These are phyloP conservation scores for Xestia xanthographa DNA, from an alignment of 2,888 invertebrate genomes.

Conservation along the genomic window DNA sequence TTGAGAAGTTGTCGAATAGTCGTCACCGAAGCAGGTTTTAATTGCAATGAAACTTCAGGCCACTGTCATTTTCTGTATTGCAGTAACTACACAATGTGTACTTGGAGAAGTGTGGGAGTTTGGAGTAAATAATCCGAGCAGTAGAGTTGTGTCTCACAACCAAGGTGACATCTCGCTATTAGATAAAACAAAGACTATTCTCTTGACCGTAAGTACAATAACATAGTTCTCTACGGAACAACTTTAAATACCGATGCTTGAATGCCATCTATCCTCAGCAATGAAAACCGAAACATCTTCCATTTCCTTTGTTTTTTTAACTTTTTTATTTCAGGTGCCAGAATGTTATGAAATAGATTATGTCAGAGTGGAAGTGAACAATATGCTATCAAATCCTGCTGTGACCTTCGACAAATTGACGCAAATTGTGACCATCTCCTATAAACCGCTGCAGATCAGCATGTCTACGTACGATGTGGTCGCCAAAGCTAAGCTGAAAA, in stretches of 20 bases:
- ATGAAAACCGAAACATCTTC: neutral
- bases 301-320: neutral
- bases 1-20: neutral
- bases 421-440: conserved; percentile 56
- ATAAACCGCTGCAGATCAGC: conserved; percentile 56
- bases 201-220: conserved; percentile 43
- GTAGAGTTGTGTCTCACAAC: conserved; percentile 22
- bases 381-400: conserved; percentile 55
- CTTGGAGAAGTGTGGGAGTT: conserved; percentile 49
- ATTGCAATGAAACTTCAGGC: conserved; percentile 29
- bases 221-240: neutral
- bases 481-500: conserved; percentile 45
- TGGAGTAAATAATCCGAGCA: conserved; percentile 26
- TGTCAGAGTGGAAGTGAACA: conserved; percentile 62
- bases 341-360: conserved; percentile 52
- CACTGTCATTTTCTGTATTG: conserved; percentile 21
- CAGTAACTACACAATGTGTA: conserved; percentile 6
- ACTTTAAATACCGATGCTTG: neutral
- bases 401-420: conserved; percentile 53
- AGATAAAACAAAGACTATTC: conserved; percentile 38
- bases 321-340: conserved; percentile 54
- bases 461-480: conserved; percentile 57
- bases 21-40: neutral
- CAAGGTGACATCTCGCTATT: conserved; percentile 43
- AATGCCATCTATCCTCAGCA: neutral